phyloP scores from a whole-genome alignment of 2,888 invertebrate species.

The Tinea pellionella region DNA sequence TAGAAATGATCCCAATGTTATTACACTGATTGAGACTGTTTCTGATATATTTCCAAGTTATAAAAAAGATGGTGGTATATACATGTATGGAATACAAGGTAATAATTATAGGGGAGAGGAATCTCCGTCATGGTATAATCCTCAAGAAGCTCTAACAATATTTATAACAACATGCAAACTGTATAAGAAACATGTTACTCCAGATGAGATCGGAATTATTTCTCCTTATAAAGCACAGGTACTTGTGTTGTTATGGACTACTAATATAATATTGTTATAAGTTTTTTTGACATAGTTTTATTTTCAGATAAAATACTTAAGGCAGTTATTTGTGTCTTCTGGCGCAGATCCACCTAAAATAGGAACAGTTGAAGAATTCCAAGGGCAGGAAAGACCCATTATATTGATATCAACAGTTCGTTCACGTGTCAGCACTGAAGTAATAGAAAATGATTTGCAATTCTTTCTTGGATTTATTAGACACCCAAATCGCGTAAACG shows the following conservation, averaged over 20 bases:
- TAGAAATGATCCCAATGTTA: slow-evolving; percentile 34
- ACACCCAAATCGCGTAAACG: slow-evolving; percentile 84
- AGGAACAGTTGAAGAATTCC: slow-evolving; percentile 89
- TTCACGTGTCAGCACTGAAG: slow-evolving; percentile 62
- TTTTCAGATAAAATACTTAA: slow-evolving; percentile 77
- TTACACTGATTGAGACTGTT: slow-evolving; percentile 29
- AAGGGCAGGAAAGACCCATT: slow-evolving; percentile 85
- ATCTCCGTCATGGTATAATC: slow-evolving; percentile 92
- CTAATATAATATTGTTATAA: background rate
- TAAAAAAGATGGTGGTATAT: slow-evolving; percentile 62
- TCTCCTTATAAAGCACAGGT: slow-evolving; percentile 95
- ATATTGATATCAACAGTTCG: slow-evolving; percentile 87
- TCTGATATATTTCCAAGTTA: slow-evolving; percentile 34
- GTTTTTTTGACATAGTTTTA: background rate
- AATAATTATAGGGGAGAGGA: slow-evolving; percentile 77
- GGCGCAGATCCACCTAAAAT: slow-evolving; percentile 64
- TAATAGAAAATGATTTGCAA: slow-evolving; percentile 47
- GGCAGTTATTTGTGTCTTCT: slow-evolving; percentile 55
- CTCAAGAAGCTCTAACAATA: slow-evolving; percentile 77
- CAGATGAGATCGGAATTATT: slow-evolving; percentile 87
- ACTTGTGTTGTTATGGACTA: slow-evolving; percentile 17
- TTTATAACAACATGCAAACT: slow-evolving; percentile 70
- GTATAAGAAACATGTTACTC: slow-evolving; percentile 71
- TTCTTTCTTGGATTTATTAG: slow-evolving; percentile 66
- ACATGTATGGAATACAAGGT: slow-evolving; percentile 80